These are phyloP conservation scores for Cyclophora punctaria DNA, from an alignment of 2,888 invertebrate species.

Conservation along the genomic window DNA sequence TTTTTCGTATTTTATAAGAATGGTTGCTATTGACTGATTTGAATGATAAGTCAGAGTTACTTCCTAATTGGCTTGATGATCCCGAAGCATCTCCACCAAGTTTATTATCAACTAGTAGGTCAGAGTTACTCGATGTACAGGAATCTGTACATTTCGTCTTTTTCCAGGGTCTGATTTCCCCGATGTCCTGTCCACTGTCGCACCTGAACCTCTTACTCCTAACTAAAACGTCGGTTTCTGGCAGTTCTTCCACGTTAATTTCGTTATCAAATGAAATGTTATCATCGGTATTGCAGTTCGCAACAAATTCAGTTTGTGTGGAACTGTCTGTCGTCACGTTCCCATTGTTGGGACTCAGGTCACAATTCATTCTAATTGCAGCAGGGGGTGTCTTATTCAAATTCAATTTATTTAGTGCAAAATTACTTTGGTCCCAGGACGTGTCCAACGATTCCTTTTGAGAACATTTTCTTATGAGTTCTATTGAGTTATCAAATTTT, in stretches of 20 bases:
- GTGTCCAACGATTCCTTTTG: conserved; percentile 35
- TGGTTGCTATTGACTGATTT: conserved; percentile 57
- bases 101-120: conserved; percentile 22
- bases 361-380: conserved; percentile 46
- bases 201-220: conserved; percentile 45
- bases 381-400: conserved; percentile 45
- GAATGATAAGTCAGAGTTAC: conserved; percentile 40
- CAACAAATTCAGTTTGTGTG: conserved; percentile 46
- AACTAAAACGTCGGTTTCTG: conserved; percentile 35
- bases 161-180: conserved; percentile 41
- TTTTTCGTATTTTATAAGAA: conserved; percentile 54
- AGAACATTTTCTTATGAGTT: conserved; percentile 51
- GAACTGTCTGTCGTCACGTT: conserved; percentile 35
- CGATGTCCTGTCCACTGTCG: conserved; percentile 38
- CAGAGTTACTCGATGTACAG: conserved; percentile 41
- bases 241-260: conserved; percentile 35
- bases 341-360: conserved; percentile 25
- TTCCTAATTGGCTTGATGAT: conserved; percentile 38
- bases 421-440: conserved; percentile 52
- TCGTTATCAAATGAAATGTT: conserved; percentile 49
- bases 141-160: conserved; percentile 49
- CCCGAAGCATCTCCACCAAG: conserved; percentile 7
- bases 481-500: conserved; percentile 39
- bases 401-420: conserved; percentile 34
- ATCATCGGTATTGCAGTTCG: conserved; percentile 38